Percentiles rank a stretch among this genome's conserved stretches.
Evolutionary conservation across 2,113 vertebrate species (phyloP).

Genomic region (Anas platyrhynchos): DNA sequence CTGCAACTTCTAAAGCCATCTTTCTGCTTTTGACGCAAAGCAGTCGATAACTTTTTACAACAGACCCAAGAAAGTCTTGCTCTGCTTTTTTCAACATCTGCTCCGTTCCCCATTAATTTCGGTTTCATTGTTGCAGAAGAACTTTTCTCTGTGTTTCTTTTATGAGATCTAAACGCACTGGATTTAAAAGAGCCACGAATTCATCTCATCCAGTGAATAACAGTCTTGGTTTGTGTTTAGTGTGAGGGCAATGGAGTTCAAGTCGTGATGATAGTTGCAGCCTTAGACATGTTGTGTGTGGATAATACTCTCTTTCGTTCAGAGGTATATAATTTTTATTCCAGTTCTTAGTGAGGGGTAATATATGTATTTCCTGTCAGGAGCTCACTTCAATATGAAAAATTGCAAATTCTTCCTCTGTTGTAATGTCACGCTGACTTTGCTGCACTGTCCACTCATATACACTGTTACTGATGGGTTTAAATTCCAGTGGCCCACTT

Average conservation of each 20-base stretch:
- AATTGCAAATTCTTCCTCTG: neutral
- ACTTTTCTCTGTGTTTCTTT: conserved; percentile 27
- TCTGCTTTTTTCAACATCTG: conserved; percentile 42
- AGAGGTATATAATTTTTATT: neutral
- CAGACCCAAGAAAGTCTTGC: conserved; percentile 36
- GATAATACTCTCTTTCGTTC: neutral
- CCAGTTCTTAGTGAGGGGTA: neutral
- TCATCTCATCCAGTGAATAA: neutral
- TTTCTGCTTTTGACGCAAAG: conserved; percentile 67
- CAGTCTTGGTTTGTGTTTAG: neutral
- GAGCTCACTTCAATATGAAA: neutral
- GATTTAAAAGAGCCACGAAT: conserved; percentile 13
- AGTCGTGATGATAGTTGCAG: neutral
- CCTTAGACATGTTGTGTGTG: neutral
- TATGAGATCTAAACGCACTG: neutral
- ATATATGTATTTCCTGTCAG: neutral
- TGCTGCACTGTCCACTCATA: neutral
- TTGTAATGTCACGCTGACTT: conserved; percentile 10
- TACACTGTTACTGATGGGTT: neutral
- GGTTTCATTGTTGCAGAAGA: conserved; percentile 40
- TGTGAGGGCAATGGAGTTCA: neutral
- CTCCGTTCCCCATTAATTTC: conserved; percentile 66
- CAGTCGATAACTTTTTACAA: conserved; percentile 65
- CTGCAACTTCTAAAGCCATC: conserved; percentile 71
- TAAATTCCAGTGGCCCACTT: neutral